Evolutionary conservation across 2,888 invertebrate genomes (phyloP), one percentile per base, ranked within the genome.

Genomic region (Anorthoa munda): DNA sequence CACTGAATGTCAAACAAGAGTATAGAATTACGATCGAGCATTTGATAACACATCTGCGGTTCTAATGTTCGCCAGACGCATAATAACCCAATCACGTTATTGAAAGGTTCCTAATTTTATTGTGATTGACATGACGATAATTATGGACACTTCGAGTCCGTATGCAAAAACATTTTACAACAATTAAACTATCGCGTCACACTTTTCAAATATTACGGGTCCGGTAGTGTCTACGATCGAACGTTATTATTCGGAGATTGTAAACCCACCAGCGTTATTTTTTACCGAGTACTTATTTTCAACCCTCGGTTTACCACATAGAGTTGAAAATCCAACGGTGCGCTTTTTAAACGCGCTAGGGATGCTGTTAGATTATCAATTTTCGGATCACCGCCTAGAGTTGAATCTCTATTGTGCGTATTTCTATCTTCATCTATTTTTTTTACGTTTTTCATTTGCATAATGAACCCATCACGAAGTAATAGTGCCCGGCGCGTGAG

Each of bases 381-480:
- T 2, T 21, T 31, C 17, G 17, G 13, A 17, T 50, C 21, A 23
- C 17, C 15, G 12, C 5, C 9, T 9, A 67, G 9, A 39, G 13
- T 50, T 39, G 4, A 39, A 13, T 21, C 21, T 67, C 17, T 9
- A n/a, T 7, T 48, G 60, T 17, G 17, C 64, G 21, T 2, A 26
- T 23, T 17, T 53, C 21, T 39, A 39, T 39, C 9, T 39, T 9
- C 39, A 39, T 39, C 39, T 39, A 39, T 39, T 39, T 39, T 39
- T 31, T 11, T 26, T 23, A 50, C 51, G 17, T 64, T 69, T 66
- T 26, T 56, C 58, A 4, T 12, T 61, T 45, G 53, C 76, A 66
- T 74, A 82, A 84, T 82, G 82, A 82, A 70, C 48, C 82, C 65
- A 31, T 71, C 75, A 71, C 79, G 69, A 71, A n/a, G 21, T 31